phyloP scores from a whole-genome alignment of 2,797 vertebrate species.

The Mormyrops boulengeri region DNA sequence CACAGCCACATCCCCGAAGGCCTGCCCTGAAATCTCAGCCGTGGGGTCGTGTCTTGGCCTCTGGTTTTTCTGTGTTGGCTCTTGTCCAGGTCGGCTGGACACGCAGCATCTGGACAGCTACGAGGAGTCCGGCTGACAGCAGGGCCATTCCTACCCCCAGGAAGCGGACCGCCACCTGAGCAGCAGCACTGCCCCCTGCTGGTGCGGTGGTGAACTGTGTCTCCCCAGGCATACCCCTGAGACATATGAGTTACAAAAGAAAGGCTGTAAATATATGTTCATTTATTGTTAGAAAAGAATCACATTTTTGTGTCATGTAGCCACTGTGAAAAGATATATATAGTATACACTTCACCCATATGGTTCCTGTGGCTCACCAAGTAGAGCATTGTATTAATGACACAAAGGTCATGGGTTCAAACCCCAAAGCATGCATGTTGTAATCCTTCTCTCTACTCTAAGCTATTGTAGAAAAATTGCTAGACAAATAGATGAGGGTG shows the following conservation, averaged over 20 bases:
- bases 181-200: constrained; percentile 59
- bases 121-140: constrained; percentile 19
- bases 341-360: not conserved
- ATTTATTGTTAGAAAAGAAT: not conserved
- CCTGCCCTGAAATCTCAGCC: constrained; percentile 14
- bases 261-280: not conserved
- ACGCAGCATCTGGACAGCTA: constrained; percentile 8
- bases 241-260: not conserved
- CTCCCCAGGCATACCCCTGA: constrained; percentile 19
- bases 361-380: not conserved
- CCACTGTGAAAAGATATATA: not conserved
- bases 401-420: not conserved
- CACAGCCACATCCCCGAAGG: constrained; percentile 8
- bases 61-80: constrained; percentile 24
- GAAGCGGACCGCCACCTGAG: constrained; percentile 35
- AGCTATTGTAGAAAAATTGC: not conserved
- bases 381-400: not conserved
- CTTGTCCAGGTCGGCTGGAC: not conserved
- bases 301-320: not conserved
- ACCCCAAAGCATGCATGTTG: not conserved
- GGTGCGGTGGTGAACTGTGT: constrained; percentile 32
- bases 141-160: not conserved
- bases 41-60: not conserved
- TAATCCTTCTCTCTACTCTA: not conserved
- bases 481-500: not conserved